phyloP scores from a whole-genome alignment of 2,113 vertebrate species.

The Tetrax tetrax region DNA sequence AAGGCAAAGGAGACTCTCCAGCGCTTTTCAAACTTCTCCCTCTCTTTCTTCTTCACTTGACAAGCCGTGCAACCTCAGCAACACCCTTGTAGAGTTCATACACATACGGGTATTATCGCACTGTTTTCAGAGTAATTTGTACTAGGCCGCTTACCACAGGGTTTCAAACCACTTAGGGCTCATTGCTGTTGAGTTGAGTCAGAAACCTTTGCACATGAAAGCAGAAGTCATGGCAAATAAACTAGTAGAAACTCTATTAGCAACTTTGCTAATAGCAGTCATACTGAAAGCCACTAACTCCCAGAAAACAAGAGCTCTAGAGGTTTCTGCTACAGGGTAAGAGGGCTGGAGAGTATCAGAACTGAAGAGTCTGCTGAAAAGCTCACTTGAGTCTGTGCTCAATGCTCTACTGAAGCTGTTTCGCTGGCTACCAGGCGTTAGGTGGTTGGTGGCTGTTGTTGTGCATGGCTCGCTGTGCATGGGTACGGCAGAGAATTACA shows the following conservation, averaged over 20 bases:
- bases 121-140: background rate
- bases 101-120: background rate
- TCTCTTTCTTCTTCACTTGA: background rate
- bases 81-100: rapidly evolving
- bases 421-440: background rate
- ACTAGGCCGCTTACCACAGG: background rate
- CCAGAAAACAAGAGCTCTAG: background rate
- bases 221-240: background rate
- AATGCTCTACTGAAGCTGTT: background rate
- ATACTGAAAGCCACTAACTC: background rate
- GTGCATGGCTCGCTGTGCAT: background rate
- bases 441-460: background rate
- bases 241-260: background rate
- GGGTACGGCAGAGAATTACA: background rate
- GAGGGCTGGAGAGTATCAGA: background rate
- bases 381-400: background rate
- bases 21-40: background rate
- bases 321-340: background rate
- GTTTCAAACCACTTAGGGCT: background rate
- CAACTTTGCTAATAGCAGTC: background rate
- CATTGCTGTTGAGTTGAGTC: background rate
- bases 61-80: background rate
- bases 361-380: background rate
- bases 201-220: background rate
- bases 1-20: background rate